phyloP scores from a whole-genome alignment of 2,797 vertebrate genomes.

The Typhlichthys subterraneus region DNA sequence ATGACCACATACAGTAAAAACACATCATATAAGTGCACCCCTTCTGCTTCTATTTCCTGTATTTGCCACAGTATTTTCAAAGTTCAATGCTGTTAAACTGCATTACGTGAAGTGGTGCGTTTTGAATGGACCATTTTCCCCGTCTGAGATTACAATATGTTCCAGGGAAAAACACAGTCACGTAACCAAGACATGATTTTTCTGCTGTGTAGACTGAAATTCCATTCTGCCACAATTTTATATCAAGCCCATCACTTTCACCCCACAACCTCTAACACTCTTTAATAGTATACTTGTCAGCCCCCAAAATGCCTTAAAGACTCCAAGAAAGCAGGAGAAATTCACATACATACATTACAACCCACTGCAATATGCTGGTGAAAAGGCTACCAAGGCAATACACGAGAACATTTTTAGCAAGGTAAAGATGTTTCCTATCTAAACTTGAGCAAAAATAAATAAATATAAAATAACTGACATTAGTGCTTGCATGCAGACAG shows the following conservation, averaged over 20 bases:
- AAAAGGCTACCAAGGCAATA: constrained; percentile 76
- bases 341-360: constrained; percentile 28
- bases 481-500: constrained; percentile 75
- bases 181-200: constrained; percentile 41
- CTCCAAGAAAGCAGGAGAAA: constrained; percentile 48
- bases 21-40: constrained; percentile 31
- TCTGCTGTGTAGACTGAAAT: constrained; percentile 30
- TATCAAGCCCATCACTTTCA: background rate
- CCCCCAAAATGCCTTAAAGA: constrained; percentile 51
- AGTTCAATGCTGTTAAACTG: constrained; percentile 38
- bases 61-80: constrained; percentile 32
- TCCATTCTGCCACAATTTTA: constrained; percentile 21
- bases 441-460: constrained; percentile 48
- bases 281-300: constrained; percentile 17
- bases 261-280: constrained; percentile 15
- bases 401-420: constrained; percentile 45
- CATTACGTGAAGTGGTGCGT: constrained; percentile 18
- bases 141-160: constrained; percentile 44
- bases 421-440: constrained; percentile 44
- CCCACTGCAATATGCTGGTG: constrained; percentile 73
- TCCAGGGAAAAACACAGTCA: constrained; percentile 37
- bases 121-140: constrained; percentile 35
- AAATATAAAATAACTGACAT: constrained; percentile 42
- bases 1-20: constrained; percentile 63
- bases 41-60: constrained; percentile 21